Conservation (phyloP, 2,113 vertebrate species). For the Rissa tridactyla region DNA sequence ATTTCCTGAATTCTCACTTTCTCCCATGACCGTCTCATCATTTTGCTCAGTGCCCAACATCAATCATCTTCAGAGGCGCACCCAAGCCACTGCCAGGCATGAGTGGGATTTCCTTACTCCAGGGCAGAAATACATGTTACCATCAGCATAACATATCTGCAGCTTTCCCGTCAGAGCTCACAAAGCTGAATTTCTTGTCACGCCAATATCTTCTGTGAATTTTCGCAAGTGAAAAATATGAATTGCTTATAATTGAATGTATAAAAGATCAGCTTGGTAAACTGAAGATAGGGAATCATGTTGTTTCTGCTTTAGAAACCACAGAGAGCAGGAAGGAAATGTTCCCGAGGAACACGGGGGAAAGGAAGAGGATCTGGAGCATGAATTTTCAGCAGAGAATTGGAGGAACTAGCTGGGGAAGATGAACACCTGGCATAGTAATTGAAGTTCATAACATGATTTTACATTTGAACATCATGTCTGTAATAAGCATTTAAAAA, state of each 20-base stretch:
- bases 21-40: neutral
- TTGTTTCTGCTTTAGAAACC: neutral
- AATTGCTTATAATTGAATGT: neutral
- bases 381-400: conserved; percentile 26
- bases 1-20: neutral
- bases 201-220: neutral
- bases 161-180: neutral
- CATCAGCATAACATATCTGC: neutral
- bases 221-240: neutral
- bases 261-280: neutral
- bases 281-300: neutral
- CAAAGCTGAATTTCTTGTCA: neutral
- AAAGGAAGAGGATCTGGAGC: conserved; percentile 31
- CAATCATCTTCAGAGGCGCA: neutral
- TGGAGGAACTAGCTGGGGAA: conserved; percentile 39
- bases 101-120: neutral
- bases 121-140: neutral
- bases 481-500: neutral
- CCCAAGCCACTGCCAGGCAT: neutral
- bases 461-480: neutral
- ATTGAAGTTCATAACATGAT: neutral
- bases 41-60: neutral
- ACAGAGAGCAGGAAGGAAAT: conserved; percentile 35
- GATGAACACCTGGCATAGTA: conserved; percentile 26
- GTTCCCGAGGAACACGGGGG: neutral